Evolutionary conservation across 1,140 invertebrate genomes (phyloP).

Genomic region (Bombus pascuorum): DNA sequence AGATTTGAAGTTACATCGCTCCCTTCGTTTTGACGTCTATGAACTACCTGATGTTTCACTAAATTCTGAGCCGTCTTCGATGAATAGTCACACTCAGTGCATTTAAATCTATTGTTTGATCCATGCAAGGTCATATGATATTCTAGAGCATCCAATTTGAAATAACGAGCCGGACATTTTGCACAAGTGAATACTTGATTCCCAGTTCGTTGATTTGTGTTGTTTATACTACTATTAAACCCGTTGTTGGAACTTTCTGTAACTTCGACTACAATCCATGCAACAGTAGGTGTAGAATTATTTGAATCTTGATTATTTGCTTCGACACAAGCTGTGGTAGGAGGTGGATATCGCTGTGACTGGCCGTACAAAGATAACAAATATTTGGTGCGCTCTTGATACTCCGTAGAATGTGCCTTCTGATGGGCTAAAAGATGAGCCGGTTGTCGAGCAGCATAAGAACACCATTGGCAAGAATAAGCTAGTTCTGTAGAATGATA

Average conservation of each 20-base stretch:
- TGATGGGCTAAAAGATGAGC: constrained; percentile 88
- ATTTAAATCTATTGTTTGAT: constrained; percentile 87
- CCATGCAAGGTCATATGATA: constrained; percentile 89
- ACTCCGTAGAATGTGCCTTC: constrained; percentile 91
- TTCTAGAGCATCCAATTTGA: constrained; percentile 87
- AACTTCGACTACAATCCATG: constrained; percentile 78
- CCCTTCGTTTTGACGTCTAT: constrained; percentile 78
- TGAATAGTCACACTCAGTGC: constrained; percentile 92
- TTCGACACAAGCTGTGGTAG: constrained; percentile 84
- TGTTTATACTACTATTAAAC: background rate
- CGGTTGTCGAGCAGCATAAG: constrained; percentile 89
- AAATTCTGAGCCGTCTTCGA: constrained; percentile 90
- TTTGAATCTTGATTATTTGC: constrained; percentile 54
- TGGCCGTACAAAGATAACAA: constrained; percentile 87
- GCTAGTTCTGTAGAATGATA: constrained; percentile 86
- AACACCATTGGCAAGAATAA: constrained; percentile 89
- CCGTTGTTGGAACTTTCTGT: constrained; percentile 14
- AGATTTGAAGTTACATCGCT: constrained; percentile 41
- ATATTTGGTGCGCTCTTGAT: constrained; percentile 90
- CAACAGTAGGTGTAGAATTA: constrained; percentile 47
- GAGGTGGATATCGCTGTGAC: constrained; percentile 85
- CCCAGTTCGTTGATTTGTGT: constrained; percentile 37
- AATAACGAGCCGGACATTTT: constrained; percentile 88
- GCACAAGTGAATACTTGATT: constrained; percentile 83
- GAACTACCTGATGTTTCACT: constrained; percentile 88